Conservation (phyloP, 1,140 invertebrate genomes). For the Drosophila sulfurigaster region DNA sequence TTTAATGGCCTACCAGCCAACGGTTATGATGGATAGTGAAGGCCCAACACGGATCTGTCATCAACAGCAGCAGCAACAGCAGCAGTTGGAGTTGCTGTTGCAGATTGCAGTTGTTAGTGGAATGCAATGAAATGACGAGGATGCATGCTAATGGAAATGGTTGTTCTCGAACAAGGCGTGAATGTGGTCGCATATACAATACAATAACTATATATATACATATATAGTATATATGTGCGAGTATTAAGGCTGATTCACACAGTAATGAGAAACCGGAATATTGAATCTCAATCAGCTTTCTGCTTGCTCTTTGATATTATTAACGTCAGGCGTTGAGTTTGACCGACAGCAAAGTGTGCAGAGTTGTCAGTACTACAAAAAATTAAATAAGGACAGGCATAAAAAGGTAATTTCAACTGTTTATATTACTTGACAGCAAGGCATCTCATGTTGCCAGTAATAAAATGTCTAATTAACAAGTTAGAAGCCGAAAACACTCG, state of each 20-base stretch:
- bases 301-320: not conserved
- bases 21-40: constrained; percentile 4
- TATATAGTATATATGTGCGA: not conserved
- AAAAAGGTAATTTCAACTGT: too few species aligned
- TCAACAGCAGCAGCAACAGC: not conserved
- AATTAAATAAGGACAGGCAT: too few species aligned
- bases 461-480: too few species aligned
- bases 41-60: constrained; percentile 9
- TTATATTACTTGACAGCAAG: too few species aligned
- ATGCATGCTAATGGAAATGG: constrained; percentile 9
- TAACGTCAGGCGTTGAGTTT: not conserved
- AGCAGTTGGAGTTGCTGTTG: not conserved
- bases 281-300: constrained; percentile 3
- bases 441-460: too few species aligned
- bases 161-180: not conserved
- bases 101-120: not conserved
- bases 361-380: not conserved
- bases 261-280: not conserved
- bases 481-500: too few species aligned
- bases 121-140: constrained; percentile 8
- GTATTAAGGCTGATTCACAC: not conserved
- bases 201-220: not conserved
- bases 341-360: not conserved
- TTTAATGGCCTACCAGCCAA: constrained; percentile 15
- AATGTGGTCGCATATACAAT: not conserved